phyloP scores from a whole-genome alignment of 2,113 vertebrate genomes.

The Parotia lawesii region DNA sequence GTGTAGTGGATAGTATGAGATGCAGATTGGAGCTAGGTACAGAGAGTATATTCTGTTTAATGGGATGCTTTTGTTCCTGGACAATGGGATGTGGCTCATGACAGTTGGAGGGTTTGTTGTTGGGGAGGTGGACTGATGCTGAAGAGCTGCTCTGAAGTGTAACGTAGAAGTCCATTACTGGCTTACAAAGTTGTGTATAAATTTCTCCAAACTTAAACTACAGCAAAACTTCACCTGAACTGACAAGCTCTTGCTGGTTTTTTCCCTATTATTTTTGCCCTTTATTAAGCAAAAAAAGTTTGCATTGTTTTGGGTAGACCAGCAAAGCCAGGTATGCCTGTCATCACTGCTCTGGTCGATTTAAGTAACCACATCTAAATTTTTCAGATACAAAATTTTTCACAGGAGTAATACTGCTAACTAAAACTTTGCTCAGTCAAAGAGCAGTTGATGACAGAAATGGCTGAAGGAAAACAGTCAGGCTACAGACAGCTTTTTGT shows the following conservation, averaged over 20 bases:
- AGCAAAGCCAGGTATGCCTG: background rate
- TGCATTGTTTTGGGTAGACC: background rate
- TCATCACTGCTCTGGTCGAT: background rate
- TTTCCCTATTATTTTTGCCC: background rate
- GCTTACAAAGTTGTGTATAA: background rate
- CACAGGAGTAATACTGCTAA: background rate
- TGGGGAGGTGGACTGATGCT: background rate
- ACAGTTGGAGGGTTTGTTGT: background rate
- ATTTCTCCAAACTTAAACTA: background rate
- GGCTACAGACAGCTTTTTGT: conserved; percentile 43
- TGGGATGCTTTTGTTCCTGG: background rate
- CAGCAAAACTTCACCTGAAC: background rate
- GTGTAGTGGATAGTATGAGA: background rate
- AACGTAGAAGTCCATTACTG: background rate
- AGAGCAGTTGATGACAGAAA: conserved; percentile 31
- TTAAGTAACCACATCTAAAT: background rate
- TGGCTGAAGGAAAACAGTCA: conserved; percentile 20
- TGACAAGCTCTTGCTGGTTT: background rate
- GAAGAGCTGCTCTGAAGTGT: background rate
- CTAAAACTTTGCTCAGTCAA: conserved; percentile 28
- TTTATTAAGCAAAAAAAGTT: background rate
- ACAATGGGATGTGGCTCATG: background rate
- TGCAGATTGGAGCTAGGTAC: background rate
- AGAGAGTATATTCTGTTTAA: background rate
- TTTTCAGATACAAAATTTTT: background rate